Base-by-base conservation (phyloP, 2,888 invertebrate species). In the Drosophila recens region DNA sequence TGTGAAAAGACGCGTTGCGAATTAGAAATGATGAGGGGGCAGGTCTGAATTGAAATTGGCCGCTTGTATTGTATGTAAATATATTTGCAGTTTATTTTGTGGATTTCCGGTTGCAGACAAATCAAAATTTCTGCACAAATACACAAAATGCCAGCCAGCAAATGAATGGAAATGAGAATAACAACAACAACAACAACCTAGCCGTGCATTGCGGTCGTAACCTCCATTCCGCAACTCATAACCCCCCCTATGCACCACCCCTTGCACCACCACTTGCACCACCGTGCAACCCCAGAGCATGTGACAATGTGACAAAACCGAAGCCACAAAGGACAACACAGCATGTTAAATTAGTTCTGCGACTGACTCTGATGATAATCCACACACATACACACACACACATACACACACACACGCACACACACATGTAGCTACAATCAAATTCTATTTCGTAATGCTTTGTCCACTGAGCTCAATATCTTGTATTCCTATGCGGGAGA, bases 31-130 rank as follows among this genome's bases (percentile, higher is more conserved):
- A 67, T 51, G 45, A 65, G 42, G 57, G 23, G 45, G 36, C 46
- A 38, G 42, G 33, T 30, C 23, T 45, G 46, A 52, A 63, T 45
- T 13, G 5, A 13, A 36, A 30, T 30, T 57, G 49, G 42, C 58
- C 69, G 66, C 69, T 20, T 23, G 33, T 43, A 34, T 43, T 72
- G 70, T 76, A 72, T 75, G 72, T 69, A 84, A 84, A 84, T 84
- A 84, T 82, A 80, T 82, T 84, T 87, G 74, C 76, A 69, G 76
- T 84, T 79, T 84, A 82, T 79, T 87, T 82, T 86, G 79, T 77
- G 82, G 79, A 82, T 82, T 86, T 87, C 83, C 88, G 83, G 72
- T 79, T 86, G 86, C 83, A 81, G 81, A 83, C 86, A 85, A 86
- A 85, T 86, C 86, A 86, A 79, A 87, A 87, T 85, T 87, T 80